Conservation (phyloP, 2,888 invertebrate species). For the Pherbina coryleti region DNA sequence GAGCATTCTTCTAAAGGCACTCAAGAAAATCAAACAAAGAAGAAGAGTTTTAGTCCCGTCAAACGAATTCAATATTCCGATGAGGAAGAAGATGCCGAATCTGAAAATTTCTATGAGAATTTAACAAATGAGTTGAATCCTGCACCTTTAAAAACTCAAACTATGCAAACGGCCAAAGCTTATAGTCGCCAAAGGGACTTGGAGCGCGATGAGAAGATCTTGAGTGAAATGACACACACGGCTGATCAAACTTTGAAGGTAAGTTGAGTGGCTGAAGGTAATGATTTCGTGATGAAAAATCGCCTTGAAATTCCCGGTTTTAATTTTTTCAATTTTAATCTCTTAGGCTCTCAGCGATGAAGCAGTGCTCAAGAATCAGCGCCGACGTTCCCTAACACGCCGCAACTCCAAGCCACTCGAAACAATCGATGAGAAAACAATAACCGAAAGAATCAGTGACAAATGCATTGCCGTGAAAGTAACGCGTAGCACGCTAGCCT, state of each 20-base stretch:
- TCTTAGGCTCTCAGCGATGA: conserved; percentile 73
- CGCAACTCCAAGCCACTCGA: conserved; percentile 65
- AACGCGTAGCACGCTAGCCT: conserved; percentile 58
- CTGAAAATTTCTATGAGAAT: conserved; percentile 66
- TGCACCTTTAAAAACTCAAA: conserved; percentile 35
- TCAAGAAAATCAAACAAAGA: conserved; percentile 17
- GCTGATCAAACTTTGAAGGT: conserved; percentile 74
- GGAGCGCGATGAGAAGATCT: conserved; percentile 69
- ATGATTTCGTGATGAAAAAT: too few relatives aligned
- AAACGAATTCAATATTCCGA: conserved; percentile 32
- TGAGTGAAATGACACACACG: conserved; percentile 73
- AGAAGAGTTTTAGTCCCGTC: neutral
- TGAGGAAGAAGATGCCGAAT: conserved; percentile 46
- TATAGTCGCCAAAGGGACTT: conserved; percentile 66
- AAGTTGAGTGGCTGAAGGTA: conserved; percentile 14
- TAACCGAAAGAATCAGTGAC: conserved; percentile 51
- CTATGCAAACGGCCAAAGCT: conserved; percentile 44
- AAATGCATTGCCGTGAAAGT: conserved; percentile 52
- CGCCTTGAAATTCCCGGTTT: too few relatives aligned
- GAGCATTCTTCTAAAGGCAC: conserved; percentile 42
- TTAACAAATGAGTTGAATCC: conserved; percentile 62
- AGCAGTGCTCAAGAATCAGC: conserved; percentile 66
- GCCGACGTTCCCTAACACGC: conserved; percentile 62
- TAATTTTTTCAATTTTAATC: too few relatives aligned
- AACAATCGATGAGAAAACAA: conserved; percentile 66